Evolutionary conservation across 2,113 vertebrate genomes (phyloP), one percentile per base, ranked within the genome.

Genomic region (Entomyzon cyanotis): DNA sequence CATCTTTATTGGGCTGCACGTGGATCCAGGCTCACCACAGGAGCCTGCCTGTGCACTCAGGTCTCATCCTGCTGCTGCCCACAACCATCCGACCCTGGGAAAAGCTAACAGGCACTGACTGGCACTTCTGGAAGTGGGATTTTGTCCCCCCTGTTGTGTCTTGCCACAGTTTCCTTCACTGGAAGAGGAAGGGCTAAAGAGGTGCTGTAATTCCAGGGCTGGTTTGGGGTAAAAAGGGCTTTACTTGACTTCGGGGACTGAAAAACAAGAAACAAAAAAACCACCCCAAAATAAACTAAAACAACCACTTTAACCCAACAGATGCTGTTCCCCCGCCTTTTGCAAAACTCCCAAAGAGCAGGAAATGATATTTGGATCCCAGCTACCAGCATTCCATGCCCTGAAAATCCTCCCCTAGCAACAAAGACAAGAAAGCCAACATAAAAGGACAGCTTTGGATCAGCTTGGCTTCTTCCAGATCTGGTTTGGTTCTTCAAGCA

Each of bases 71-170:
- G 56, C 56, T 41, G 65, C 77, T 19, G 10, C 2, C 8, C 58
- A 44, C 30, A 20, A n/a, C 2, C 28, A 5, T 19, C 24, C 14
- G 4, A 49, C 3, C 1, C 56, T 1, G 6, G 63, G 37, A 46
- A 91, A 91, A 84, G 35, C 15, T 27, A 77, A 15, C 31, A 37
- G 28, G 12, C 31, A 11, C 41, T 1, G 23, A 35, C 2, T 0
- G 53, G 30, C 13, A 22, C 39, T 37, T 24, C 31, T 25, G 55
- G 39, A 69, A 68, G 87, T 1, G 11, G 35, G 25, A 30, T 30
- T 53, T 44, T 46, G 27, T 63, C 87, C 30, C 17, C 15, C 60
- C 39, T 35, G 0, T 12, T 15, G 42, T 25, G 41, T 7, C 62
- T 62, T 14, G 35, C 7, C 1, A 1, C 2, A 2, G 39, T 24